Evolutionary conservation across 1,140 invertebrate genomes (phyloP).

Genomic region (Drosophila prosaltans): DNA sequence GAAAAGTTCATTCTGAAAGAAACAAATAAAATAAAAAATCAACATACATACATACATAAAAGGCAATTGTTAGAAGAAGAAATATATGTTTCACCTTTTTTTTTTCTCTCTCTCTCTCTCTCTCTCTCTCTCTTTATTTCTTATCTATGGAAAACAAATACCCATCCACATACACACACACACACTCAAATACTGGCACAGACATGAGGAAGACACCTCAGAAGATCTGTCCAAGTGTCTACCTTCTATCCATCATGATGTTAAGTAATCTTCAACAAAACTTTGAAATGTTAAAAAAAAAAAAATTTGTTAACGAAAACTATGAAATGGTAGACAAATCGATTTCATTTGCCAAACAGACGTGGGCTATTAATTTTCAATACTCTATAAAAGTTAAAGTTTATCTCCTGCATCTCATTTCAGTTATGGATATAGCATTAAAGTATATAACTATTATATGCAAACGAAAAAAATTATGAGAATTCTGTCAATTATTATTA

Average conservation of each 20-base stretch:
- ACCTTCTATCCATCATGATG: slow-evolving; percentile 28
- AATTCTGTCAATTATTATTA: neutral
- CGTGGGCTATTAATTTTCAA: slow-evolving; percentile 68
- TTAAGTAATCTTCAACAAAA: slow-evolving; percentile 25
- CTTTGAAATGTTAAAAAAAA: slow-evolving; percentile 7
- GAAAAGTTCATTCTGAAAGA: slow-evolving; percentile 33
- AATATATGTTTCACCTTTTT: neutral
- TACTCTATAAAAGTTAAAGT: slow-evolving; percentile 10
- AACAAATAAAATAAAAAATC: slow-evolving; percentile 34
- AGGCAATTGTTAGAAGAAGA: slow-evolving; percentile 31
- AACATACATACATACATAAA: neutral
- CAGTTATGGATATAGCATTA: too few species aligned
- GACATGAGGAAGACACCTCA: neutral
- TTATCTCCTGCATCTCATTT: neutral
- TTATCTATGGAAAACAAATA: neutral
- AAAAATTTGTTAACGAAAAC: slow-evolving; percentile 18
- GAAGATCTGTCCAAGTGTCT: slow-evolving; percentile 4
- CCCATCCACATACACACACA: neutral
- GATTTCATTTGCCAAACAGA: slow-evolving; percentile 67
- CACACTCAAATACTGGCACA: neutral
- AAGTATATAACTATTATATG: neutral
- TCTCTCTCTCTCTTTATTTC: slow-evolving; percentile 12
- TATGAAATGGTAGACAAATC: slow-evolving; percentile 67
- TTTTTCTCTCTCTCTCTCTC: neutral
- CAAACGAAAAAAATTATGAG: neutral